Base-by-base conservation (phyloP, 2,888 invertebrate genomes). In the Venustoraphidia nigricollis region DNA sequence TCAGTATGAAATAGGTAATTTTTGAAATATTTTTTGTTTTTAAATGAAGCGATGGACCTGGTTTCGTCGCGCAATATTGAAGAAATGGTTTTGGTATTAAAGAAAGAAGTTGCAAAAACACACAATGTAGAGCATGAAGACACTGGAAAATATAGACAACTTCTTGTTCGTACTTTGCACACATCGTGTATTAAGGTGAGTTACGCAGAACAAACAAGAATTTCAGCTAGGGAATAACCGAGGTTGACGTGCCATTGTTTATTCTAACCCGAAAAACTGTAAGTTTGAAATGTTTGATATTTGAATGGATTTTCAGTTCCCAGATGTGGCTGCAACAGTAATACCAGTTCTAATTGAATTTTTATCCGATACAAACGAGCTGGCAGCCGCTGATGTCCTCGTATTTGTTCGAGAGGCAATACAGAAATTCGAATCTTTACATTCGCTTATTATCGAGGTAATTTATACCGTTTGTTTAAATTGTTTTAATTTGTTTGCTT, bases 371-470 rank as follows among this genome's bases (percentile, higher is more conserved):
- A 86, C 82, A 48, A 84, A 86, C 63, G 90, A 92, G 65, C 70
- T 85, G 47, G 96, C 95, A 27, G 94, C 98, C 1, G 77, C 81
- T 1, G 96, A 97, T 70, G 96, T 98, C 10, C 72, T 98, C 53
- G 79, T 93, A 49, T 97, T 98, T 70, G 81, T 97, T 45, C 76
- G 97, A 27, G 92, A 96, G 66, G 96, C 96, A n/a, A 85, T 98
- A 56, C 91, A 95, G 63, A 81, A 89, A 63, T 93, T 93, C 69
- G 83, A 88, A 34, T 73, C 81, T 53, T 72, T 97, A 11, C 73
- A 87, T 50, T 76, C 81, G 1, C 72, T 87, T 0, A 89, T 98
- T 54, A 83, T 95, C 53, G 82, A 88, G 68, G 83, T 81, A 58
- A 42, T 27, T 51, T 38, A 10, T 38, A 10, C 4, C 42, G 34